Evolutionary conservation across 2,888 invertebrate genomes (phyloP).

Genomic region (Phyllotreta striolata): DNA sequence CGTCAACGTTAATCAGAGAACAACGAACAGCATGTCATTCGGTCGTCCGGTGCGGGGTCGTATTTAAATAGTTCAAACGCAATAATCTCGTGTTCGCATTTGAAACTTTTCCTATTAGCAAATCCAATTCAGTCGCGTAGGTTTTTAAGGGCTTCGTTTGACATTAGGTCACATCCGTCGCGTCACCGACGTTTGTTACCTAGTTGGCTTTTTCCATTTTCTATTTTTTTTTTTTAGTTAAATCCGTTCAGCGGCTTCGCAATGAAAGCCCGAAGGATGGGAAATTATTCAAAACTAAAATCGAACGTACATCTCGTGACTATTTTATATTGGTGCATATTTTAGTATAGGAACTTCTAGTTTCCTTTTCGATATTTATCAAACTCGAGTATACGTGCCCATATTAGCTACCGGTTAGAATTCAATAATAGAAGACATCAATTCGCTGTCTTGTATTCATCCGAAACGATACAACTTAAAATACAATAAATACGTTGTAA

Average conservation of each 20-base stretch:
- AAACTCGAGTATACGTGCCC: no score
- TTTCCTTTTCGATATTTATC: no score
- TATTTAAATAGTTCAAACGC: conserved; percentile 33
- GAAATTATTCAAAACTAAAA: no score
- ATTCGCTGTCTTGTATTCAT: no score
- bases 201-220: conserved; percentile 23
- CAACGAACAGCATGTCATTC: conserved; percentile 6
- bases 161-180: conserved; percentile 48
- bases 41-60: not conserved
- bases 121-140: conserved; percentile 41
- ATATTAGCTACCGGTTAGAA: no score
- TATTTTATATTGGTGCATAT: no score
- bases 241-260: conserved; percentile 40
- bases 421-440: no score
- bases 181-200: conserved; percentile 15
- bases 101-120: conserved; percentile 42
- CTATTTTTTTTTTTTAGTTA: conserved; percentile 36
- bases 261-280: no score
- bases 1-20: conserved; percentile 23
- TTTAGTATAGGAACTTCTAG: no score
- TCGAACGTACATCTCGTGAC: no score
- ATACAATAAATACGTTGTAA: conserved; percentile 10
- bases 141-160: conserved; percentile 48
- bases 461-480: not conserved
- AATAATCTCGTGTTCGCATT: conserved; percentile 34